These are phyloP conservation scores for Antheraea pernyi DNA, from an alignment of 1,140 invertebrate genomes.

Conservation along the genomic window DNA sequence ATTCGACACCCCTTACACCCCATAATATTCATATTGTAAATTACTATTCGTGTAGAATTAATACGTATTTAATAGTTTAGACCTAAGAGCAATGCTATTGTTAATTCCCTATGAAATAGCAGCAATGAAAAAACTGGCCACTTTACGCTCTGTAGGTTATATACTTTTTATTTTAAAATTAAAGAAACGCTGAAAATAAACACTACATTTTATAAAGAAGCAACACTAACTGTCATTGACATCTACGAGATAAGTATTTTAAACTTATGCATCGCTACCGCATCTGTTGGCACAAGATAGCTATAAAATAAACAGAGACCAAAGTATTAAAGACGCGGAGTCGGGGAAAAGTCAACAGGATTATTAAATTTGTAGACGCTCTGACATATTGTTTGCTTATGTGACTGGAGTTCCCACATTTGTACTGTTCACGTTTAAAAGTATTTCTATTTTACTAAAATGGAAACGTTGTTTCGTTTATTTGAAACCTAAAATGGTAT, in stretches of 20 bases:
- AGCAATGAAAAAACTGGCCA: no score
- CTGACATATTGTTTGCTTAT: not conserved
- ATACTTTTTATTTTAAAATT: no score
- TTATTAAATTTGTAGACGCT: not conserved
- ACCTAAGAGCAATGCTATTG: no score
- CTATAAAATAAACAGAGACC: not conserved
- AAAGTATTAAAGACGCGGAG: not conserved
- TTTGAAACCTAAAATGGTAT: no score
- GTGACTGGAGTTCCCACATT: not conserved
- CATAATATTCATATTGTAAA: no score
- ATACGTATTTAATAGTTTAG: no score
- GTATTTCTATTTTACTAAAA: not conserved
- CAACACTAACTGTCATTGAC: not conserved
- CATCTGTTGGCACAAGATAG: not conserved
- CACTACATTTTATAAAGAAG: not conserved
- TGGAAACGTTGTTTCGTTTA: no score
- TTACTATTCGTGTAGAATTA: no score
- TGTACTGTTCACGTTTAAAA: not conserved
- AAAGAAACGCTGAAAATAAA: no score
- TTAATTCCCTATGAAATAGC: no score
- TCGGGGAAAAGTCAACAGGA: not conserved
- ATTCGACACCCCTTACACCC: no score
- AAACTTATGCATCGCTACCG: not conserved
- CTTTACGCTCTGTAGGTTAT: no score
- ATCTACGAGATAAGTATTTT: not conserved